Evolutionary conservation across 2,113 vertebrate species (phyloP).

Genomic region (Ardeotis arabs): DNA sequence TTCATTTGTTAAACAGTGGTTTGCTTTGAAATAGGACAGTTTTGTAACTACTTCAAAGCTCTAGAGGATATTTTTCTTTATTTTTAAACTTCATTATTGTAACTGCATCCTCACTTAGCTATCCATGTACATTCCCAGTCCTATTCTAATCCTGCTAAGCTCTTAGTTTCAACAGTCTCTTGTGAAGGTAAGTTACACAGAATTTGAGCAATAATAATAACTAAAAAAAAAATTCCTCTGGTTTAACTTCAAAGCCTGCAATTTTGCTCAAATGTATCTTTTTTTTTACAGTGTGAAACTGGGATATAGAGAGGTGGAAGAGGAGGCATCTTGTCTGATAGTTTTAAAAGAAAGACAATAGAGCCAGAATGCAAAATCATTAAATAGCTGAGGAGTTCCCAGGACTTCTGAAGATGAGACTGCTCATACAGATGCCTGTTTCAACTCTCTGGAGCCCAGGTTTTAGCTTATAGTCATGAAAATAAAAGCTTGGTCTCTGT

Average conservation of each 20-base stretch:
- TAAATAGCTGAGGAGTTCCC: not conserved
- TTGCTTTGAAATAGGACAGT: constrained; percentile 23
- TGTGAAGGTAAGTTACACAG: not conserved
- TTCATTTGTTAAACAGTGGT: not conserved
- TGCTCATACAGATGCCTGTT: not conserved
- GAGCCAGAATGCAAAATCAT: not conserved
- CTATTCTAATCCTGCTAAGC: constrained; percentile 9
- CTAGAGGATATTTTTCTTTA: constrained; percentile 43
- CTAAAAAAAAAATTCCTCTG: not conserved
- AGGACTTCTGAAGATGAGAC: not conserved
- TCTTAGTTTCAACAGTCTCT: not conserved
- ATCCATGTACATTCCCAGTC: not conserved
- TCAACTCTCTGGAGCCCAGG: not conserved
- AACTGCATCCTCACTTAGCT: constrained; percentile 17
- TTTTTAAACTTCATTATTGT: constrained; percentile 49
- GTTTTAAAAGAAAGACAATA: not conserved
- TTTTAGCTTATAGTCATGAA: not conserved
- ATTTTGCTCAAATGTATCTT: not conserved
- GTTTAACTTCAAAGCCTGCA: not conserved
- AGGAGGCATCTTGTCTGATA: not conserved
- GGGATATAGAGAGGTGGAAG: not conserved
- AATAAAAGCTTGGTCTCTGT: not conserved
- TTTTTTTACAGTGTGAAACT: not conserved
- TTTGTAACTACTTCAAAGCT: constrained; percentile 36
- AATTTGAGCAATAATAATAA: constrained; percentile 6